phyloP scores from a whole-genome alignment of 2,113 vertebrate species.

The Spermophilus dauricus region DNA sequence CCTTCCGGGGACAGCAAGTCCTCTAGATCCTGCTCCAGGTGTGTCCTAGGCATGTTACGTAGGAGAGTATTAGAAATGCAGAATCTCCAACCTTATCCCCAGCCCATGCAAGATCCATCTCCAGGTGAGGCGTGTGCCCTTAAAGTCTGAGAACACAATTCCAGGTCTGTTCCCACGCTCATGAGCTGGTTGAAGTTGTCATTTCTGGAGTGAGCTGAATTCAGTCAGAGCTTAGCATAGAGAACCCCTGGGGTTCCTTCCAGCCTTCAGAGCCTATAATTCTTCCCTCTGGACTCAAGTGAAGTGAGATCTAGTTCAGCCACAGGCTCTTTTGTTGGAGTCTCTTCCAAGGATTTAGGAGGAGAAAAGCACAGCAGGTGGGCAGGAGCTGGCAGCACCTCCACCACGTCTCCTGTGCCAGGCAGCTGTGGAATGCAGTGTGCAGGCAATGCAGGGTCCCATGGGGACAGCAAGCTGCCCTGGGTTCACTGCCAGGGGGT shows the following conservation, averaged over 20 bases:
- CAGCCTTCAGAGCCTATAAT: neutral
- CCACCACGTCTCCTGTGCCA: rapidly evolving
- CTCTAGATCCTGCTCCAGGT: neutral
- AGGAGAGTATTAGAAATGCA: neutral
- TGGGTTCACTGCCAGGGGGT: rapidly evolving
- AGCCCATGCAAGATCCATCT: neutral
- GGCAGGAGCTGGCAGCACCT: neutral
- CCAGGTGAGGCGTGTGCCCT: neutral
- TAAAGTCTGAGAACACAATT: neutral
- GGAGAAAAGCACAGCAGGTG: neutral
- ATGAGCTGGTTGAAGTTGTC: neutral
- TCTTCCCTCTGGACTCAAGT: neutral
- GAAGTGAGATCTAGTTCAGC: neutral
- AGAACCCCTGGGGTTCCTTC: neutral
- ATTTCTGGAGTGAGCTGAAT: constrained; percentile 21
- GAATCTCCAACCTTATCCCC: neutral
- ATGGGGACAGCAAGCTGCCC: neutral
- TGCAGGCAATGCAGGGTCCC: rapidly evolving
- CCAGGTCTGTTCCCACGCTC: neutral
- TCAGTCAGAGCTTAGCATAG: neutral
- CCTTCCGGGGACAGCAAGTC: neutral
- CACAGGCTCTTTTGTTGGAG: neutral
- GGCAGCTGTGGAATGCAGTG: rapidly evolving
- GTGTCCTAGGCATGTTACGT: too few relatives aligned
- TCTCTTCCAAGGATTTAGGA: neutral